Conservation (phyloP, 2,888 invertebrate species). For the Amitus sp. region DNA sequence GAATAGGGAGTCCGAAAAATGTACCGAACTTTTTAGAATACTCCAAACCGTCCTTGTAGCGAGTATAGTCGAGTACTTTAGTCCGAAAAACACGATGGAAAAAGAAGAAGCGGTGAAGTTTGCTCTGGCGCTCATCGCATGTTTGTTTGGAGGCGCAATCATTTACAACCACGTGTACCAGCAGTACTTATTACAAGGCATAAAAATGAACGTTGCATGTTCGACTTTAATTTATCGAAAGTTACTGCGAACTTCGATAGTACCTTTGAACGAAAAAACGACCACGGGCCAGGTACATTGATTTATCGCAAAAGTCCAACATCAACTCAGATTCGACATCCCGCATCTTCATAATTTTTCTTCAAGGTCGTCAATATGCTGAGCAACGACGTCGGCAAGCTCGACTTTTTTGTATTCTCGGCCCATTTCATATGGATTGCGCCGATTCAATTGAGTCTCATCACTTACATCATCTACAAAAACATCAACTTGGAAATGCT, state of each 20-base stretch:
- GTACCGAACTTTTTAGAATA: constrained; percentile 45
- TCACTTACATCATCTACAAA: constrained; percentile 2
- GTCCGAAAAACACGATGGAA: constrained; percentile 35
- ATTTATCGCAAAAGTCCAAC: background rate
- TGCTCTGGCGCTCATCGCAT: constrained; percentile 61
- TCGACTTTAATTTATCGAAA: constrained; percentile 81
- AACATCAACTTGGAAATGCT: background rate
- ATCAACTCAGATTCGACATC: background rate
- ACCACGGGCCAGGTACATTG: constrained; percentile 72
- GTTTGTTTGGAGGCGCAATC: constrained; percentile 54
- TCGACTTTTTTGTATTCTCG: constrained; percentile 76
- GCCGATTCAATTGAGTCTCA: constrained; percentile 69
- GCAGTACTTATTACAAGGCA: constrained; percentile 70
- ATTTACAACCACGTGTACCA: constrained; percentile 72
- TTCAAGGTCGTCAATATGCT: constrained; percentile 71
- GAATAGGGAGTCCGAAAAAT: background rate
- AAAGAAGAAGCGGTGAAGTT: constrained; percentile 64
- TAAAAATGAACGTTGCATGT: constrained; percentile 76
- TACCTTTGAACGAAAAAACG: constrained; percentile 76
- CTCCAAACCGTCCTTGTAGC: constrained; percentile 57
- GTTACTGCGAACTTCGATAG: constrained; percentile 79
- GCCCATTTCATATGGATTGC: constrained; percentile 81
- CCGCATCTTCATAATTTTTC: background rate
- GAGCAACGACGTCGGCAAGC: constrained; percentile 81
- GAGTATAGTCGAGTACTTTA: constrained; percentile 51